Evolutionary conservation across 1,140 invertebrate species (phyloP), one percentile per base, ranked within the genome.

Genomic region (Melanaphis sacchari): DNA sequence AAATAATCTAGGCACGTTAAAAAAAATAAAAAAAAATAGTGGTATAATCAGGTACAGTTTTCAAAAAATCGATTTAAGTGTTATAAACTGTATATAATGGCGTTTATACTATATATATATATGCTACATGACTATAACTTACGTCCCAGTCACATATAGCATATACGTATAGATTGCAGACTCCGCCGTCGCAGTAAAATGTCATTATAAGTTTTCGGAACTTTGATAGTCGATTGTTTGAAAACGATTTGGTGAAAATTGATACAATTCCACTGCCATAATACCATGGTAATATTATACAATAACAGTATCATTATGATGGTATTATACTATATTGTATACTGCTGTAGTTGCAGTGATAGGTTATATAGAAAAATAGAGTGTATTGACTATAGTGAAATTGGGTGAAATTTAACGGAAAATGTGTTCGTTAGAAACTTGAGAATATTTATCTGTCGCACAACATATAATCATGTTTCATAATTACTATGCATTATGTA

Each of bases 161-260:
- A n/a, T n/a, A 76, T n/a, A 76, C 59, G 59, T 76, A 49, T 49
- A 76, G 59, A 36, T 36, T n/a, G 59, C 59, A n/a, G 31, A 76
- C 59, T 76, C 59, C n/a, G n/a, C 59, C 31, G 59, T 18, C 15
- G 59, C 31, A n/a, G 59, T n/a, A 36, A 76, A 76, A 76, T 76
- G 59, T 76, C 59, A 76, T 76, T 76, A 76, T 76, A 76, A 76
- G 59, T 76, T 76, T 76, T 76, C 59, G 59, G 31, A 76, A 76
- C 59, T 76, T n/a, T 76, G 59, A 76, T 76, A 76, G 59, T 76
- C 9, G 31, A 76, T n/a, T 76, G 31, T 76, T 76, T 15, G 59
- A 76, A 76, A 76, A 76, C 31, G 59, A n/a, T 76, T 76, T 76
- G n/a, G n/a, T 76, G 59, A 76, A 76, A 76, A 76, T 76, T 76